These are phyloP conservation scores for Coendou prehensilis DNA, from an alignment of 2,797 vertebrate species.

Conservation along the genomic window DNA sequence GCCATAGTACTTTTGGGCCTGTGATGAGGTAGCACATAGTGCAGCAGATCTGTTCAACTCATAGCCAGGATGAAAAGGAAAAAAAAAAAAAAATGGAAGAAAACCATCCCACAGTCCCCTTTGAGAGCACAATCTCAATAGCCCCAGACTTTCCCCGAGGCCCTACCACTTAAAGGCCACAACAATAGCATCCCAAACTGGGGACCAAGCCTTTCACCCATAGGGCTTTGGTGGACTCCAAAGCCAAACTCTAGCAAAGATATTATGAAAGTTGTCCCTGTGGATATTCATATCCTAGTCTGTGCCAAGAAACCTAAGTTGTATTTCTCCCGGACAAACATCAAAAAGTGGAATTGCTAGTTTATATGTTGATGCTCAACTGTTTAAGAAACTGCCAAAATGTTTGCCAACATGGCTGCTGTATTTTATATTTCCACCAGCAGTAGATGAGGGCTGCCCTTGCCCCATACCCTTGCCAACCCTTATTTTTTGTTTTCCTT, in stretches of 20 bases:
- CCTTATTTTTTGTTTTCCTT: not conserved
- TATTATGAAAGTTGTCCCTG: rapidly evolving
- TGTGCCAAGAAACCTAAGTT: not conserved
- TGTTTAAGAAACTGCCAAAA: not conserved
- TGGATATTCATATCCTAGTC: rapidly evolving
- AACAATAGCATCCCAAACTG: not conserved
- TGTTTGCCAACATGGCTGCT: not conserved
- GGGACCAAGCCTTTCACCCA: not conserved
- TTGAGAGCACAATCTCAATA: not conserved
- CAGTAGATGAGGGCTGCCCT: rapidly evolving
- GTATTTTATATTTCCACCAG: not conserved
- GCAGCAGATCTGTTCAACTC: not conserved
- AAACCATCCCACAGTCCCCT: not conserved
- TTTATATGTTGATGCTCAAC: not conserved
- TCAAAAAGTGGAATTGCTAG: not conserved
- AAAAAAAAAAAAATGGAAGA: no score
- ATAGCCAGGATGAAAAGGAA: not conserved
- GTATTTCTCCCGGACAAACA: not conserved
- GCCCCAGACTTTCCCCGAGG: not conserved
- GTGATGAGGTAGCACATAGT: no score
- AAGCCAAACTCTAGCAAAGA: not conserved
- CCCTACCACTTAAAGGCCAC: not conserved
- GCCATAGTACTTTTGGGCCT: not conserved
- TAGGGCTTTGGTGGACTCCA: not conserved
- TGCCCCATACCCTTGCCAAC: not conserved